Conservation (phyloP, 2,797 vertebrate genomes). For the Argya squamiceps region DNA sequence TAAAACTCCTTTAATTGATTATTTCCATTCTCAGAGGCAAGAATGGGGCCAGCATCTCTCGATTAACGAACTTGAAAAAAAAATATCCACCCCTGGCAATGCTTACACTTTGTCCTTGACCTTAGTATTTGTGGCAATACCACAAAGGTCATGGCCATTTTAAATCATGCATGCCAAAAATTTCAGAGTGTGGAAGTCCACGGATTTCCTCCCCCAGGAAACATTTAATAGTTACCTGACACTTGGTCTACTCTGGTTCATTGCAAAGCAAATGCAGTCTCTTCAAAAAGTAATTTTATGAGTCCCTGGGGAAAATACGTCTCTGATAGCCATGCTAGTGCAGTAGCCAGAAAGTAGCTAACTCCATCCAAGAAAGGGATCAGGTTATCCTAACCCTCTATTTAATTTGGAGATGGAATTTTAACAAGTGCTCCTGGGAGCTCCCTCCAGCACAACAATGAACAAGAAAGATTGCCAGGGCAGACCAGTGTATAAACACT, state of each 20-base stretch:
- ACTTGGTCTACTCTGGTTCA: conserved; percentile 23
- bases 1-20: not conserved
- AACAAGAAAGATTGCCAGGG: conserved; percentile 18
- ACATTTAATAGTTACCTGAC: conserved; percentile 51
- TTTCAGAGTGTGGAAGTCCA: not conserved
- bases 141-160: not conserved
- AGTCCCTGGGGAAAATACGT: not conserved
- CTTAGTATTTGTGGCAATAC: not conserved
- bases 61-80: not conserved
- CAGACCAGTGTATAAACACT: conserved; percentile 25
- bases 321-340: not conserved
- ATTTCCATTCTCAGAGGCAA: not conserved
- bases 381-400: conserved; percentile 28
- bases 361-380: conserved; percentile 35
- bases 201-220: conserved; percentile 21
- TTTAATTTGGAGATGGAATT: conserved; percentile 59
- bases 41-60: not conserved
- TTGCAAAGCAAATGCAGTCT: conserved; percentile 38
- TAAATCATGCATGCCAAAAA: conserved; percentile 14
- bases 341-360: conserved; percentile 34
- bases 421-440: conserved; percentile 59
- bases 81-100: not conserved
- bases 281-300: conserved; percentile 44
- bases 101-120: not conserved
- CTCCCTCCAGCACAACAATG: conserved; percentile 28